Evolutionary conservation across 2,113 vertebrate species (phyloP), one percentile per base, ranked within the genome.

Genomic region (Perccottus glenii): DNA sequence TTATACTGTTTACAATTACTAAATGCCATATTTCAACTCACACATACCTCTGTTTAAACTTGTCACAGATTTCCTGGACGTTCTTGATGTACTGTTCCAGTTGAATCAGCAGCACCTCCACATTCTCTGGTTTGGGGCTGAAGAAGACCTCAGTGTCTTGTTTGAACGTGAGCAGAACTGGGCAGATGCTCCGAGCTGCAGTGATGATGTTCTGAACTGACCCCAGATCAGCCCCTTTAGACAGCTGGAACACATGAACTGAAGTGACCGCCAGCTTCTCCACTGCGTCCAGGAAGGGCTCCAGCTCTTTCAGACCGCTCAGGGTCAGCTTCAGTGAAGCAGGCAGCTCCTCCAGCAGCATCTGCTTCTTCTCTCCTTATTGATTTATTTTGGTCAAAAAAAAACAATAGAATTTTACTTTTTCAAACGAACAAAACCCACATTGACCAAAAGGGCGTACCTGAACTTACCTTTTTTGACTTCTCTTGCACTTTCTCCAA

Each of bases 211-310:
- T 73, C 43, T 70, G 70, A 32, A 91, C 71, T 3, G 38, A 8
- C 0, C 73, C 62, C 2, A 60, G 33, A 57, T 50, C 45, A 66
- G 65, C 59, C 6, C 65, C 66, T 0, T 61, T 32, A 1, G 86
- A 79, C 59, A 90, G 76, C 8, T 50, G 35, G 0, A 82, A 4
- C 15, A 62, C 83, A 4, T 84, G 85, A 36, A 76, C 60, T 0
- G 91, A 92, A 12, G 90, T 92, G 68, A 83, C 88, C 0, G 89
- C 82, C 69, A 93, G 87, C 48, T 77, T 92, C 82, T 92, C 92
- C 74, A 93, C 60, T n/a, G 87, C 88, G 38, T 88, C 87, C 85
- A 92, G 77, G 60, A 92, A 91, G 53, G 4, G 6, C 12, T 81
- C 8, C 0, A 92, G 85, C 60, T 81, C 45, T 80, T 81, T 59